phyloP scores from a whole-genome alignment of 2,888 invertebrate species.

The Philopedon plagiatum region DNA sequence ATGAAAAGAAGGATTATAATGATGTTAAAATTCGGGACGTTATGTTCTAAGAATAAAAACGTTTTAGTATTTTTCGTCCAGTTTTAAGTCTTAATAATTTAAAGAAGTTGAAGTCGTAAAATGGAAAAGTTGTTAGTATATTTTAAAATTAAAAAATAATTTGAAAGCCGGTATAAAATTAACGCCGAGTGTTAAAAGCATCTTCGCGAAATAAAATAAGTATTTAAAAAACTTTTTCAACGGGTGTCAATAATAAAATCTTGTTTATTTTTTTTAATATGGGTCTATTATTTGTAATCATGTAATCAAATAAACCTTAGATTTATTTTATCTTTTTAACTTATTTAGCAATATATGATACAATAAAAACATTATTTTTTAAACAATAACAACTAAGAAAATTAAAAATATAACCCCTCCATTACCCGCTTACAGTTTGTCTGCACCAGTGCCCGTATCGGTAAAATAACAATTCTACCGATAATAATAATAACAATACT shows the following conservation, averaged over 20 bases:
- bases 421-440: no score
- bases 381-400: no score
- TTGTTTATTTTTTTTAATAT: slow-evolving; percentile 2
- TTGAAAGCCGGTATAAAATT: neutral
- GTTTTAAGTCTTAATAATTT: neutral
- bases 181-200: neutral
- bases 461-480: no score
- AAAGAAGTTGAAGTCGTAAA: slow-evolving; percentile 1
- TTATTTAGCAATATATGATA: no score
- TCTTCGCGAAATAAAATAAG: neutral
- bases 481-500: no score
- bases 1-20: slow-evolving; percentile 14
- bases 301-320: no score
- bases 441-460: no score
- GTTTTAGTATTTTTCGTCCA: slow-evolving; percentile 7
- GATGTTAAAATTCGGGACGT: slow-evolving; percentile 1
- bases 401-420: no score
- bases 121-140: slow-evolving; percentile 7
- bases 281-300: no score
- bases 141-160: slow-evolving; percentile 2
- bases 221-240: neutral
- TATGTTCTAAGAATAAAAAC: neutral
- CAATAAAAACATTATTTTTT: no score
- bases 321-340: no score
- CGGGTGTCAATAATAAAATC: neutral